Evolutionary conservation across 2,888 invertebrate genomes (phyloP).

Genomic region (Marronus borbonicus): DNA sequence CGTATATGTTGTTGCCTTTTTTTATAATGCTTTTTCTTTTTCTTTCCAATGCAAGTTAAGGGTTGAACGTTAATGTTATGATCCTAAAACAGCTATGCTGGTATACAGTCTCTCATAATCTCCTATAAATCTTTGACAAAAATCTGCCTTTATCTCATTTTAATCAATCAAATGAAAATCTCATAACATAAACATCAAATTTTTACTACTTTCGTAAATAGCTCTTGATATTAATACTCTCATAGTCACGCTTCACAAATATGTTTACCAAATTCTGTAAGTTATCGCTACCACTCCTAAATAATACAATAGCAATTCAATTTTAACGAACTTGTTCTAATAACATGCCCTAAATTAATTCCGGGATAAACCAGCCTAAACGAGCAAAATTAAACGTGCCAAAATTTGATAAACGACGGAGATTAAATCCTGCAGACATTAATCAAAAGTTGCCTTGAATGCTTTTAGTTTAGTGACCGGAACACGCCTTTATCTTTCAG

Average conservation of each 20-base stretch:
- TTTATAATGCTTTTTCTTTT: too few relatives aligned
- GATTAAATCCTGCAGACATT: not conserved
- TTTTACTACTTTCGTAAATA: not conserved
- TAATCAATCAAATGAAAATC: not conserved
- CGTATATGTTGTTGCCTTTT: too few relatives aligned
- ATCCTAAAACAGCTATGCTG: too few relatives aligned
- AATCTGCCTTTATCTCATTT: too few relatives aligned
- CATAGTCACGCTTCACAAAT: not conserved
- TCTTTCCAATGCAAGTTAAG: too few relatives aligned
- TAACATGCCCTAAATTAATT: not conserved
- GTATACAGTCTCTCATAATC: too few relatives aligned
- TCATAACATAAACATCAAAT: not conserved
- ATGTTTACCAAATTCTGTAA: not conserved
- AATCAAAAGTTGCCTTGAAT: slow-evolving; percentile 12
- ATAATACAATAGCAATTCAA: not conserved
- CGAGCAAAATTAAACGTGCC: slow-evolving; percentile 19
- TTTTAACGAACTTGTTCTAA: not conserved
- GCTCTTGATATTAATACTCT: not conserved
- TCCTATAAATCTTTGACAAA: too few relatives aligned
- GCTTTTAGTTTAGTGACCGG: not conserved
- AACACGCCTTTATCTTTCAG: slow-evolving; percentile 17
- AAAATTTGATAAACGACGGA: slow-evolving; percentile 16
- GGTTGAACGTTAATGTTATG: too few relatives aligned
- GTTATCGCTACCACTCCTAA: too few relatives aligned
- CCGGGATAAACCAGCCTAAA: not conserved